Evolutionary conservation across 1,140 invertebrate species (phyloP).

Genomic region (Habropoda laboriosa): DNA sequence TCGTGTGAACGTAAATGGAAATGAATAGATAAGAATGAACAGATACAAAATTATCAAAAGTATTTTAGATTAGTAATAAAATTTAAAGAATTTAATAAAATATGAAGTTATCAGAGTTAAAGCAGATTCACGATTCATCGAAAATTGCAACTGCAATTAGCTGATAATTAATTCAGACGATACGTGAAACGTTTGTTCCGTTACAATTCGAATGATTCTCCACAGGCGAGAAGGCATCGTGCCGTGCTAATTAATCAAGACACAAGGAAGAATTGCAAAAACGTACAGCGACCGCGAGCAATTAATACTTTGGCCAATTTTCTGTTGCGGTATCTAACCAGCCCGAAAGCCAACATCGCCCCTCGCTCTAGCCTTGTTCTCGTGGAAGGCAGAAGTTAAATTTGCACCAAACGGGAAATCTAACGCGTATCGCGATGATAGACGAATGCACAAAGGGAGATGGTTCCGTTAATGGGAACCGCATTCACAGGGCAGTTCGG

Average conservation of each 20-base stretch:
- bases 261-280: neutral
- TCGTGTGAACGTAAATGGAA: too few species aligned
- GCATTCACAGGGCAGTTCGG: conserved; percentile 20
- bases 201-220: neutral
- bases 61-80: too few species aligned
- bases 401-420: neutral
- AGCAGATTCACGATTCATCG: too few species aligned
- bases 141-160: neutral
- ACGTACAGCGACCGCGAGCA: neutral
- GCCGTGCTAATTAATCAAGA: neutral
- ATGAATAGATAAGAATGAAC: too few species aligned
- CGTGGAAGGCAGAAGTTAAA: neutral
- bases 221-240: too few species aligned
- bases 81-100: too few species aligned
- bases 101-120: too few species aligned
- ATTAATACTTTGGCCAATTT: neutral
- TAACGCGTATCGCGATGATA: conserved; percentile 12
- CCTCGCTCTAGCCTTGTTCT: neutral
- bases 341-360: neutral
- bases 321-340: neutral
- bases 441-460: neutral
- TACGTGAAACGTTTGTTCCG: neutral
- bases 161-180: neutral
- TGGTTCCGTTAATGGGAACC: conserved; percentile 10
- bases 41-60: too few species aligned